These are phyloP conservation scores for Dallia pectoralis DNA, from an alignment of 2,797 vertebrate species.

Conservation along the genomic window DNA sequence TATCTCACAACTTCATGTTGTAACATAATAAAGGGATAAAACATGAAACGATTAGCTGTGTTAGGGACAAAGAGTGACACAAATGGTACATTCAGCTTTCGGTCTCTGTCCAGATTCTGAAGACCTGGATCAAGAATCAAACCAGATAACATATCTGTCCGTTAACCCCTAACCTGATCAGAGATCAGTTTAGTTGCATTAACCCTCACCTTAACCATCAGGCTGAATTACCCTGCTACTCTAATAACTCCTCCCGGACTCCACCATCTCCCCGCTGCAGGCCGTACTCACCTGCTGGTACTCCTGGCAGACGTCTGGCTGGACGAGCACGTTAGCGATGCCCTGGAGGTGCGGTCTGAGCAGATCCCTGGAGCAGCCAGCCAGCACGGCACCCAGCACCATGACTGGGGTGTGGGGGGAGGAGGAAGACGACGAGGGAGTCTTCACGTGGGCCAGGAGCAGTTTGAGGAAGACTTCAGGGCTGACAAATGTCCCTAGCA, in stretches of 20 bases:
- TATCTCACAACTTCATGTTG: constrained; percentile 22
- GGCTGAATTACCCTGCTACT: background rate
- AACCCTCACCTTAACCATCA: background rate
- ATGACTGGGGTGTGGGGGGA: constrained; percentile 77
- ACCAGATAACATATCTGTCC: background rate
- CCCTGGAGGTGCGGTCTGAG: constrained; percentile 78
- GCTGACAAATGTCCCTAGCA: constrained; percentile 86
- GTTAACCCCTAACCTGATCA: background rate
- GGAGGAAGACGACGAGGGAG: constrained; percentile 69
- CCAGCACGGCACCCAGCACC: constrained; percentile 80
- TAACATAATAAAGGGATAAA: no score
- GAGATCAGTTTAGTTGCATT: background rate
- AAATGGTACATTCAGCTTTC: background rate
- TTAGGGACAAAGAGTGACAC: background rate
- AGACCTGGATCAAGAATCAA: background rate
- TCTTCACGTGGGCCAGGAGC: constrained; percentile 73
- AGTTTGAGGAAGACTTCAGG: constrained; percentile 86
- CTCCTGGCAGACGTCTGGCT: constrained; percentile 76
- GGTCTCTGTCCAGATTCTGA: background rate
- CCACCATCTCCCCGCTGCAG: background rate
- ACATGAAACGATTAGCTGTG: background rate
- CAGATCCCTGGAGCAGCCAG: constrained; percentile 75
- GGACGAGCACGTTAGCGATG: constrained; percentile 70
- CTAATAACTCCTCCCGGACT: background rate
- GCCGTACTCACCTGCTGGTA: constrained; percentile 81